A percentile compares a stretch with the other conserved stretches of the same genome.
Conservation (phyloP, 2,888 invertebrate genomes). For the Cantharis rufa region DNA sequence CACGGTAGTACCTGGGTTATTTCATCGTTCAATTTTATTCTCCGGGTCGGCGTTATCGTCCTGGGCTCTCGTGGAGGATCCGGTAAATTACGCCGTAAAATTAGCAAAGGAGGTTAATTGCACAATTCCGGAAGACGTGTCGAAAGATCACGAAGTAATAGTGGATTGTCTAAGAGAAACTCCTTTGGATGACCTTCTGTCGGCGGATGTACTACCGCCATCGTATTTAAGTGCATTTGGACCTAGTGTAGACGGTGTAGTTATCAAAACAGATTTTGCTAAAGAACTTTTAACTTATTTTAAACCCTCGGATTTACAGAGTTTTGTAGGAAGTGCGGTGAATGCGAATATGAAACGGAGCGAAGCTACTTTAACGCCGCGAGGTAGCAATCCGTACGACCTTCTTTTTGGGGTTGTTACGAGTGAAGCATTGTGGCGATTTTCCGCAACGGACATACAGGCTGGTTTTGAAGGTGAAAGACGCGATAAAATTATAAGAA, state of each 20-base stretch:
- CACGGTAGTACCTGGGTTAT: conserved; percentile 86
- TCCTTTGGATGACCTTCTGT: conserved; percentile 72
- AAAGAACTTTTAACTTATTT: conserved; percentile 77
- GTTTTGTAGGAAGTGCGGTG: conserved; percentile 64
- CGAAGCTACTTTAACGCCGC: conserved; percentile 60
- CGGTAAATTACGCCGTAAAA: conserved; percentile 78
- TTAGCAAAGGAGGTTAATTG: conserved; percentile 83
- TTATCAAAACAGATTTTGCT: conserved; percentile 85
- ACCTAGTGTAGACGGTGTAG: conserved; percentile 92
- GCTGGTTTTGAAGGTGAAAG: conserved; percentile 87
- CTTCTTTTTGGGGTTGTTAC: conserved; percentile 90
- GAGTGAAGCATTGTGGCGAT: conserved; percentile 89
- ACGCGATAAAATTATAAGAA: conserved; percentile 83
- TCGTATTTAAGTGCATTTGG: conserved; percentile 88
- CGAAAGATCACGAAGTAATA: conserved; percentile 80
- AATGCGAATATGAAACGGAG: conserved; percentile 66
- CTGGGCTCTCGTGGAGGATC: conserved; percentile 84
- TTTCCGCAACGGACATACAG: conserved; percentile 81
- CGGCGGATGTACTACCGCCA: conserved; percentile 77
- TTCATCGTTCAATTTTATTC: conserved; percentile 83
- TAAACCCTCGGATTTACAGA: conserved; percentile 66
- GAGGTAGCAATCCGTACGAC: conserved; percentile 73
- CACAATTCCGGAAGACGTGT: conserved; percentile 77
- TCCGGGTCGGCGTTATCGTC: conserved; percentile 88
- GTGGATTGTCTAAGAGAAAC: conserved; percentile 83